Evolutionary conservation across 2,113 vertebrate species (phyloP).

Genomic region (Psephotus haematonotus): DNA sequence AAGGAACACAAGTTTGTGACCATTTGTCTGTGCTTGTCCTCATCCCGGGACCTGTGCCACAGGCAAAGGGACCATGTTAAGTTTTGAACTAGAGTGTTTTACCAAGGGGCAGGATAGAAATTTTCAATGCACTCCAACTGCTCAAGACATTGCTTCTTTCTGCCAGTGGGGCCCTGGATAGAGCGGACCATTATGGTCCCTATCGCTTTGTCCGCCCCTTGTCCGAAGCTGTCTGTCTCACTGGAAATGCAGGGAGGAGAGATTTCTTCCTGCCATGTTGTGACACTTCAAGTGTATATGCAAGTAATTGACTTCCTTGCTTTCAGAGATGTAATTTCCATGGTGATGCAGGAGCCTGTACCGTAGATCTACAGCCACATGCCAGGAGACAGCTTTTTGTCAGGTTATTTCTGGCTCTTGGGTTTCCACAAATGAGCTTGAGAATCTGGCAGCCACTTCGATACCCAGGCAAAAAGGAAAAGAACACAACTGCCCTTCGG

Average conservation of each 20-base stretch:
- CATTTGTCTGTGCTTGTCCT: neutral
- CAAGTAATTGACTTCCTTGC: neutral
- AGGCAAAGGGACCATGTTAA: neutral
- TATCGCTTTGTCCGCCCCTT: neutral
- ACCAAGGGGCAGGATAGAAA: neutral
- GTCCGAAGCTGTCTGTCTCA: neutral
- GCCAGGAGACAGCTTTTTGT: neutral
- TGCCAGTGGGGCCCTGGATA: neutral
- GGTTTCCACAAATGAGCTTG: neutral
- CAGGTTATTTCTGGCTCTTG: neutral
- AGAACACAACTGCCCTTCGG: neutral
- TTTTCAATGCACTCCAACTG: neutral
- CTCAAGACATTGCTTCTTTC: neutral
- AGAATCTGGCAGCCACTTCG: neutral
- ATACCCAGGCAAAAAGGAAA: neutral
- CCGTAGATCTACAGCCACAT: neutral
- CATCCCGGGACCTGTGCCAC: neutral
- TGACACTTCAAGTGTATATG: neutral
- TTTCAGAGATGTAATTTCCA: slow-evolving; percentile 1
- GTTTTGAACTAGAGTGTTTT: neutral
- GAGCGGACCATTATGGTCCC: neutral
- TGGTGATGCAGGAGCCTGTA: neutral
- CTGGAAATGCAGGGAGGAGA: neutral
- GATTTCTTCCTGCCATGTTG: neutral
- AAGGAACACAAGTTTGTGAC: neutral